phyloP scores from a whole-genome alignment of 1,140 invertebrate genomes.

The Bathynomus jamesi region DNA sequence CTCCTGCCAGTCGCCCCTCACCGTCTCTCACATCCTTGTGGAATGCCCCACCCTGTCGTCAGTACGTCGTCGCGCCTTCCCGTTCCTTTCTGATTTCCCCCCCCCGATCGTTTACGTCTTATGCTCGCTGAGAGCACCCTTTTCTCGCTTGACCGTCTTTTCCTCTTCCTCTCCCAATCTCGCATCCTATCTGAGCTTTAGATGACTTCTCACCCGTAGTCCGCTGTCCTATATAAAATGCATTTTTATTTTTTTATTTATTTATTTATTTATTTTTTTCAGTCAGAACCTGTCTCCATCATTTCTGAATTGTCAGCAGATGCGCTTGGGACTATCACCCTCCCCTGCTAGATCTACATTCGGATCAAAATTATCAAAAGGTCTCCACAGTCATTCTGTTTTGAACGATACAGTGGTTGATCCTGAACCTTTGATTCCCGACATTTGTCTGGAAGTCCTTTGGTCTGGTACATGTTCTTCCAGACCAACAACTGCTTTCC shows the following conservation, averaged over 20 bases:
- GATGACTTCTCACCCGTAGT: no score
- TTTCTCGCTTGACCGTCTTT: no score
- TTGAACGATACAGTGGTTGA: slow-evolving; percentile 39
- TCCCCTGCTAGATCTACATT: slow-evolving; percentile 38
- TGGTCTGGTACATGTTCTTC: slow-evolving; percentile 62
- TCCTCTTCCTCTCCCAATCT: no score
- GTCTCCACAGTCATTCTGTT: slow-evolving; percentile 18
- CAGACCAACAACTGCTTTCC: slow-evolving; percentile 66
- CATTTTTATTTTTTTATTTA: slow-evolving; percentile 12
- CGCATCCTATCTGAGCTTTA: no score
- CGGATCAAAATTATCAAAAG: slow-evolving; percentile 29
- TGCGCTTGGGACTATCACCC: slow-evolving; percentile 30
- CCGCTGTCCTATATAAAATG: no score
- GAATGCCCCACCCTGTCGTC: no score
- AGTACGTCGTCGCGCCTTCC: no score
- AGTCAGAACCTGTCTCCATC: slow-evolving; percentile 20
- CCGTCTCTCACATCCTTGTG: no score
- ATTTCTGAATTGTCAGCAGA: slow-evolving; percentile 38
- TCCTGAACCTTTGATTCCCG: slow-evolving; percentile 65
- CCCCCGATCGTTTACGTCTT: no score
- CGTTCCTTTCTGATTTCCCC: no score
- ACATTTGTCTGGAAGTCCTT: slow-evolving; percentile 75
- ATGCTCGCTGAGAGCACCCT: no score
- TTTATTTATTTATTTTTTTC: slow-evolving; percentile 40
- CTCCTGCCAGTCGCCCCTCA: no score